Evolutionary conservation across 2,797 vertebrate species (phyloP), one percentile per base, ranked within the genome.

Genomic region (Propithecus deckenii): DNA sequence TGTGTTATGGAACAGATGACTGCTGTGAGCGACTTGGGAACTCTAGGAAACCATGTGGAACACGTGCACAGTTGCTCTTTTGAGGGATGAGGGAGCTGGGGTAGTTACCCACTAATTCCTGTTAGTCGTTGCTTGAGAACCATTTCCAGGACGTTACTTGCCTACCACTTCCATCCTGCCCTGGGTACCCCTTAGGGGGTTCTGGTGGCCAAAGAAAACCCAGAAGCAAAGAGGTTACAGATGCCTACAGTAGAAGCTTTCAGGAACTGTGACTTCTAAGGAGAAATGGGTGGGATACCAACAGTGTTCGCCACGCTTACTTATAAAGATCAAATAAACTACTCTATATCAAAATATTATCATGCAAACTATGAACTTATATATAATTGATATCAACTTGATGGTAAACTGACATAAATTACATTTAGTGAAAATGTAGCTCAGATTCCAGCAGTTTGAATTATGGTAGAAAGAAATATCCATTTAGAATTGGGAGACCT

Each of bases 201-300:
- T 65, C 43, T 85, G 20, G 50, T 12, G 43, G 52, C 15, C 38
- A 35, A 43, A 84, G 69, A 89, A 92, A 75, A 87, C 17, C 57
- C 22, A 25, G 3, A 85, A 17, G 8, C 3, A 32, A 78, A 88
- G 43, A 35, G 1, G 12, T 43, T 43, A 43, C 0, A 67, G 65
- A 50, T 35, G 22, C 14, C 9, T 75, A 25, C 14, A n/a, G 6
- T 11, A 43, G 14, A 75, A 46, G 32, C 35, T 48, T 18, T 80
- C 4, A 3, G 41, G 1, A 86, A 35, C 7, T 15, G 13, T 28
- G 22, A 83, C 4, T 6, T 18, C 25, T 7, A 12, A 25, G 46
- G 25, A 4, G 46, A 57, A 71, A 69, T 13, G 9, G n/a, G 6
- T 28, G 38, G 28, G 30, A 59, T 2, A 59, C 22, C 14, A 89